Base-by-base conservation (phyloP, 2,888 invertebrate genomes). In the Habroteleia sp. region DNA sequence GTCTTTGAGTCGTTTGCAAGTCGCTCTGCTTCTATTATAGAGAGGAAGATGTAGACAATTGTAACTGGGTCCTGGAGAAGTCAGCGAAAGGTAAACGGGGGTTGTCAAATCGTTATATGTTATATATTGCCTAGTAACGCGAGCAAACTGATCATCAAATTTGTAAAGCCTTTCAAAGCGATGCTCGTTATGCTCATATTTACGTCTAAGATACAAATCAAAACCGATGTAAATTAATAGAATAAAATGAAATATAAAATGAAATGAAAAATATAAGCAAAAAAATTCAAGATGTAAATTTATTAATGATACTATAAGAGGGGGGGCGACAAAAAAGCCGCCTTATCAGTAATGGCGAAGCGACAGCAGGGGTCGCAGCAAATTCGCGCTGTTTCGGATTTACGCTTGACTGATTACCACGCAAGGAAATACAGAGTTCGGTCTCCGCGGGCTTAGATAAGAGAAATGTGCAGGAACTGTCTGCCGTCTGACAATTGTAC, bases 1-100 rank as follows among this genome's bases (percentile, higher is more conserved):
- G 88, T 86, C 87, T 87, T 88, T 82, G 84, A 87, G 86, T 85
- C 83, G 84, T 84, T 84, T 82, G 81, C 79, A 79, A 80, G 79
- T 83, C 76, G 79, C 77, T 79, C 74, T 72, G 68, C 65, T 72
- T 68, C 56, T 50, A 56, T 66, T 33, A 52, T 27, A 25, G 31
- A 46, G 42, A 58, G 66, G 62, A 50, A 52, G 71, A 52, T 52
- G 33, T 31, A 42, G 62, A 62, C 56, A 50, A 60, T 50, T 33
- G 42, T 13, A 62, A 66, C 33, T 41, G 50, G 44, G 71, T 41
- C 54, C 37, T 41, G 27, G 29, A 33, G 52, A 44, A 60, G 31
- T 17, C 20, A 56, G 20, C 39, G 41, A 56, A 52, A 52, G 44
- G 25, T 31, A 66, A 46, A 41, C 33, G 35, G 44, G 35, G 29